phyloP scores from a whole-genome alignment of 2,888 invertebrate species.

The Phengaris arion region DNA sequence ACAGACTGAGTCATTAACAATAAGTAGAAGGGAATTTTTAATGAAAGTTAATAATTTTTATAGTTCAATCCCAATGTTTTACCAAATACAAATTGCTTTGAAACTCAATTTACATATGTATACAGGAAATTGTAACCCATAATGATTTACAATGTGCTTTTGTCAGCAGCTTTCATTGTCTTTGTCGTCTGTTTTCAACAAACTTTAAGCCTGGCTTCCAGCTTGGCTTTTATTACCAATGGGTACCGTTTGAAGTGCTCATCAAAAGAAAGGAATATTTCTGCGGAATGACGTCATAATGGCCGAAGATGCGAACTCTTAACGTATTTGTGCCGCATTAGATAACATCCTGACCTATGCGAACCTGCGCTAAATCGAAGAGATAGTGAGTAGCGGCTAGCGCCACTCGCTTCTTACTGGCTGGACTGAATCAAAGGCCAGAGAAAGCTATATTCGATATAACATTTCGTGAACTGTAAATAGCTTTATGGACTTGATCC shows the following conservation, averaged over 20 bases:
- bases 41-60: not conserved
- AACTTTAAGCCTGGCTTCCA: too few relatives aligned
- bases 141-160: too few relatives aligned
- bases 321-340: slow-evolving; percentile 1
- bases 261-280: slow-evolving; percentile 6
- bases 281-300: not conserved
- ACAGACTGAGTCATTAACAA: not conserved
- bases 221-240: too few relatives aligned
- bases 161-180: too few relatives aligned
- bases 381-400: slow-evolving; percentile 1
- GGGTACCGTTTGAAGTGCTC: not conserved
- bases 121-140: too few relatives aligned
- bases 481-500: too few relatives aligned
- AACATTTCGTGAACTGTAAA: not conserved
- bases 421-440: not conserved
- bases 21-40: not conserved
- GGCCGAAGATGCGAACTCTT: slow-evolving; percentile 4
- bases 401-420: not conserved
- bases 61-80: not conserved
- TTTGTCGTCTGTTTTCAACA: too few relatives aligned
- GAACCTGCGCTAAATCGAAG: slow-evolving; percentile 2
- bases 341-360: slow-evolving; percentile 4
- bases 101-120: too few relatives aligned
- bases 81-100: too few relatives aligned
- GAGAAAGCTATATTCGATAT: not conserved